Evolutionary conservation across 2,113 vertebrate species (phyloP).

Genomic region (Sphaerodactylus townsendi): DNA sequence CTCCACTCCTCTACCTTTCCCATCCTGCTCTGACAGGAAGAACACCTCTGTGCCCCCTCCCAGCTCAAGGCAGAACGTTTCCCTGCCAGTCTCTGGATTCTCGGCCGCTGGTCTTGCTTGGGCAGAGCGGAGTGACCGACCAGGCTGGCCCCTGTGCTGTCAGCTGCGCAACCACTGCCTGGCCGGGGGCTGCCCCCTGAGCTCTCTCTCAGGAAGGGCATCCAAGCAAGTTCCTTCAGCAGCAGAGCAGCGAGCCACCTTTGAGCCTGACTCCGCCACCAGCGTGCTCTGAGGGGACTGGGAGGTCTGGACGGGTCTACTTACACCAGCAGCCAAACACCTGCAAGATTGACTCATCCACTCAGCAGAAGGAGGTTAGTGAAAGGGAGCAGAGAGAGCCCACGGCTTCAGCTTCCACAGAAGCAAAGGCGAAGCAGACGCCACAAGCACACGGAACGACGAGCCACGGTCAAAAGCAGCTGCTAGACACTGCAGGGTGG

Average conservation of each 20-base stretch:
- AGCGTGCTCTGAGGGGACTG: neutral
- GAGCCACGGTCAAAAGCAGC: neutral
- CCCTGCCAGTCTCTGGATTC: no score
- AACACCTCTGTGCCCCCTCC: neutral
- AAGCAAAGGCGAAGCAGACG: neutral
- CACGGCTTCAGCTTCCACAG: slow-evolving; percentile 11
- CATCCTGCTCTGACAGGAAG: neutral
- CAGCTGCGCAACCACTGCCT: slow-evolving; percentile 9
- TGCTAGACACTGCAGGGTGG: slow-evolving; percentile 26
- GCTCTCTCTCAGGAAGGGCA: neutral
- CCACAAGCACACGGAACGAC: neutral
- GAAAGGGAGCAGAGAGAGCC: neutral
- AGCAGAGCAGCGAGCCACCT: slow-evolving; percentile 10
- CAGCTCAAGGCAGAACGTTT: neutral
- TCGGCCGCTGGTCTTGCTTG: neutral
- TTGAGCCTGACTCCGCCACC: slow-evolving; percentile 9
- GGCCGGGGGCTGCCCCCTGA: slow-evolving; percentile 52
- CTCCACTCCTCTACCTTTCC: neutral
- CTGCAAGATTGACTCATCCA: neutral
- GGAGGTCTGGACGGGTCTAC: neutral
- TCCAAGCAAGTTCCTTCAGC: neutral
- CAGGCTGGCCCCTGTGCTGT: neutral
- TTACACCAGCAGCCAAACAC: slow-evolving; percentile 42
- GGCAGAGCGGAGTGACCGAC: no score
- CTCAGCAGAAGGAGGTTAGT: slow-evolving; percentile 28